These are phyloP conservation scores for Hyphantria cunea DNA, from an alignment of 1,140 invertebrate genomes.

Conservation along the genomic window DNA sequence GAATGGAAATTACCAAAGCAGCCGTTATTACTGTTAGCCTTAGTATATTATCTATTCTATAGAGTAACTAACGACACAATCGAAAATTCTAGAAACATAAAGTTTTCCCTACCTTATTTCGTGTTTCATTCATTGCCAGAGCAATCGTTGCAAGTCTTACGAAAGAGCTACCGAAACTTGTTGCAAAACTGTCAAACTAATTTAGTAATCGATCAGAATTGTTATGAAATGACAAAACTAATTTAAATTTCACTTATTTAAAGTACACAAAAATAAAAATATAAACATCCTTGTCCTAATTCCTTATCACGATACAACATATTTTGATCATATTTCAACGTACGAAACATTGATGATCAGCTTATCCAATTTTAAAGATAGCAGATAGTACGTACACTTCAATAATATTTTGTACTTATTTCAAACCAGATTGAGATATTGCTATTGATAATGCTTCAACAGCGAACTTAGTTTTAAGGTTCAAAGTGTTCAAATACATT, in stretches of 20 bases:
- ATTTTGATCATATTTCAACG: background rate
- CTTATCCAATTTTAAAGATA: background rate
- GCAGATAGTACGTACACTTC: background rate
- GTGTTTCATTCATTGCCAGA: slow-evolving; percentile 3
- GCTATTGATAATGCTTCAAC: too few relatives aligned
- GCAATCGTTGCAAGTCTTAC: slow-evolving; percentile 11
- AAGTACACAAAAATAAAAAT: slow-evolving; percentile 7
- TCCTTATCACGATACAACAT: slow-evolving; percentile 1
- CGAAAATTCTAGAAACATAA: background rate
- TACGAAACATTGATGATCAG: background rate
- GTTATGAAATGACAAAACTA: slow-evolving; percentile 24
- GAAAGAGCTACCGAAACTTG: slow-evolving; percentile 15
- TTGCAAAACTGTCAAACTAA: slow-evolving; percentile 15
- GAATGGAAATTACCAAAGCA: too few relatives aligned
- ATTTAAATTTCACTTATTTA: slow-evolving; percentile 15
- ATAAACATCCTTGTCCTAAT: slow-evolving; percentile 8
- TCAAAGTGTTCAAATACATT: too few relatives aligned
- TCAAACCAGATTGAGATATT: too few relatives aligned
- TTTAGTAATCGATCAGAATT: background rate
- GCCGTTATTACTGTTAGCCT: too few relatives aligned
- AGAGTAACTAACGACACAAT: background rate
- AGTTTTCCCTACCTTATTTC: background rate
- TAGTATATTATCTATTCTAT: too few relatives aligned
- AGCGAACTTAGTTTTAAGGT: too few relatives aligned
- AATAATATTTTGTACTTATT: too few relatives aligned